These are phyloP conservation scores for Indicator indicator DNA, from an alignment of 2,113 vertebrate genomes.

Conservation along the genomic window DNA sequence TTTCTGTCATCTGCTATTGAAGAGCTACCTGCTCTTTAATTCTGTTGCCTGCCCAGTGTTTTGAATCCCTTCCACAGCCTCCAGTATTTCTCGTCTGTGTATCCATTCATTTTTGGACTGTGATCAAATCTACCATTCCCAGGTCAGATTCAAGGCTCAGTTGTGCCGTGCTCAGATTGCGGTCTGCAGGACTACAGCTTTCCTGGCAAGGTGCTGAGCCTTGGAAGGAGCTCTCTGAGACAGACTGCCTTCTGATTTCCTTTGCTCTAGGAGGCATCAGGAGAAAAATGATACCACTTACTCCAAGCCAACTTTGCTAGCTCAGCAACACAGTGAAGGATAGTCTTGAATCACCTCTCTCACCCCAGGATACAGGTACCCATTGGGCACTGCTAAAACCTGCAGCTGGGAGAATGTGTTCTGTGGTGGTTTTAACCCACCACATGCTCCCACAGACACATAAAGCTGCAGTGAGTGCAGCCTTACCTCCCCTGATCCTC, in stretches of 20 bases:
- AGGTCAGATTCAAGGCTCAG: neutral
- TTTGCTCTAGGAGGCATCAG: neutral
- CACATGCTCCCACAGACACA: no score
- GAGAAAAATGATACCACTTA: neutral
- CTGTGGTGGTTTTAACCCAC: no score
- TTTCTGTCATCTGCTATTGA: neutral
- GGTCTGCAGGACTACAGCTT: neutral
- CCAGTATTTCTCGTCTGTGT: neutral
- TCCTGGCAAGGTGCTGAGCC: neutral
- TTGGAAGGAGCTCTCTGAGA: neutral
- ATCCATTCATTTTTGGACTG: neutral
- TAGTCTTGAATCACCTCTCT: fast-evolving
- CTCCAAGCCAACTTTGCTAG: neutral
- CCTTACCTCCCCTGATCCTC: neutral
- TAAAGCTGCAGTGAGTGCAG: neutral
- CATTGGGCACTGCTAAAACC: neutral
- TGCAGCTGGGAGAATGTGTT: neutral
- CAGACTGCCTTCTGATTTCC: neutral
- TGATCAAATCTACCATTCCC: neutral
- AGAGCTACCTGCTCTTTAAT: neutral
- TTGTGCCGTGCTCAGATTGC: neutral
- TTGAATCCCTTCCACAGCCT: neutral
- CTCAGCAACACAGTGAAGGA: neutral
- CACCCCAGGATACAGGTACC: neutral
- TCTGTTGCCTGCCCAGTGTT: neutral